Base-by-base conservation (phyloP, 2,888 invertebrate species). In the Cremastinae sp. region DNA sequence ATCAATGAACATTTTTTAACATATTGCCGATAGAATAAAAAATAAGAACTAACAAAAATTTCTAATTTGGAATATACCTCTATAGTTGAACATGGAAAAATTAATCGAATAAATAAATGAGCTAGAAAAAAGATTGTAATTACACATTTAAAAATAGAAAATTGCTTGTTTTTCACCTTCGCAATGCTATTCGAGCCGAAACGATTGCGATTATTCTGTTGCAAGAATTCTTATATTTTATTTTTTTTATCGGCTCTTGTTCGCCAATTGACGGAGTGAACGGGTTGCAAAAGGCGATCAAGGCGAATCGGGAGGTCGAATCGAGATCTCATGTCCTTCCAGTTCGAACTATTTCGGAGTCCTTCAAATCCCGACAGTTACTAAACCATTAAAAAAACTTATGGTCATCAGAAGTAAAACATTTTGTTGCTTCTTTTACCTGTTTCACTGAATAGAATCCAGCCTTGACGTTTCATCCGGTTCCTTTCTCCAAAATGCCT, bases 401-500 rank as follows among this genome's bases (percentile, higher is more conserved):
- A 58, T 53, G 56, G 51, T 53, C 45, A 41, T 35, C 53, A 43
- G 35, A 37, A 28, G 59, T 16, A 20, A 18, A 1, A 45, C 56
- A 53, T 53, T n/a, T n/a, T 73, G 66, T 66, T 59, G 28, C 51
- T 43, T 28, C 28, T 3, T 28, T 3, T 28, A 28, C 28, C 28
- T 28, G 28, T 5, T 28, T 2, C 2, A 5, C 5, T 18, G 14
- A 37, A 37, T 47, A 22, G 56, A 59, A 45, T 16, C 45, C n/a
- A 20, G 61, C 55, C 75, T 72, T 75, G 72, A 72, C 16, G 58
- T 53, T 62, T 62, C 72, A 53, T 72, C 72, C 71, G 66, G 62
- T 64, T 62, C 72, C 68, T 56, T 68, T 68, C 72, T 45, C 68
- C 45, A 28, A 37, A 35, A 28, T 39, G 12, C 58, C 41, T 43